Base-by-base conservation (phyloP, 2,797 vertebrate genomes). In the Semaprochilodus insignis region DNA sequence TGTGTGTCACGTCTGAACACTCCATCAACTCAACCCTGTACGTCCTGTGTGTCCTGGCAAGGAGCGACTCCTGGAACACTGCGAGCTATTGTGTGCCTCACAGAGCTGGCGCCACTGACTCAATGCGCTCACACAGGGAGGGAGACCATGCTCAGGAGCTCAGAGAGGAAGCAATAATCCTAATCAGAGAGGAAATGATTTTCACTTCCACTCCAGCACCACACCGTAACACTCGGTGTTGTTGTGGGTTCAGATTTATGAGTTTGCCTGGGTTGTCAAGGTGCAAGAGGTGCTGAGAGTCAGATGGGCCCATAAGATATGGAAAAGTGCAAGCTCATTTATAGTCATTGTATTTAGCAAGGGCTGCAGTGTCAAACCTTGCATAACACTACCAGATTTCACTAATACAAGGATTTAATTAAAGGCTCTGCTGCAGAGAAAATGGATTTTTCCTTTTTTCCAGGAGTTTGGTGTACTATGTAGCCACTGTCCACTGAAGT, bases 161-260 rank as follows among this genome's bases (percentile, higher is more conserved):
- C 31, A 77, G 74, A 83, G 79, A 90, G 88, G 89, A 92, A 90
- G 91, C 88, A 90, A 90, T 92, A 89, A 86, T 66, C 77, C 83
- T 86, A 91, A 71, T 76, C 82, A 84, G 21, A 72, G 40, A 86
- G 88, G 88, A 93, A 90, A 87, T 85, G 40, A n/a, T 82, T 78
- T 87, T 74, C 54, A 74, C 54, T 51, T 86, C 75, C 69, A 72
- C 57, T 34, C 54, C 80, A 88, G 75, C 82, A 25, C 1, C 62
- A 74, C 34, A 31, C 48, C 52, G 14, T 31, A 40, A 23, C 6
- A n/a, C 15, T 60, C 17, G 11, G 7, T 48, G 54, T 34, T 65
- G 54, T 16, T 70, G 15, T 55, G 2, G 25, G 55, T 14, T n/a
- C 5, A 65, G 40, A 70, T 59, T 40, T 78, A 77, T 77, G 34